Base-by-base conservation (phyloP, 2,113 vertebrate species). In the Oceanodroma tethys region DNA sequence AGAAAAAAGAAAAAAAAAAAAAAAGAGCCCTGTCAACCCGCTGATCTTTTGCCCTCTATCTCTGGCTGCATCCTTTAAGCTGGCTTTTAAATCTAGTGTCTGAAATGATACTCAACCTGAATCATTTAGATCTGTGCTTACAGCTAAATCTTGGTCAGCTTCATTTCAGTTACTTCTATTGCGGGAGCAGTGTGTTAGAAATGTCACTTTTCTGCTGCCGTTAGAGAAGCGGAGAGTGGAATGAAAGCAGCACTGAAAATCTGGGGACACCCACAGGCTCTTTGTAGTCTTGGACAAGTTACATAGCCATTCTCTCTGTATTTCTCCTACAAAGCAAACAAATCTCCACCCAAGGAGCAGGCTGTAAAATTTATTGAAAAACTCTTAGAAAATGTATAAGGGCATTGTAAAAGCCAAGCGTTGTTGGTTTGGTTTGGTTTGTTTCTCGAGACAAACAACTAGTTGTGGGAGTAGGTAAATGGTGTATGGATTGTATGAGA, bases 401-500 rank as follows among this genome's bases (percentile, higher is more conserved):
- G 55, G 85, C 3, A 0, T 11, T 38, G 70, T 19, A 62, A 40
- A 55, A 71, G 71, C 72, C 73, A 32, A 11, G n/a, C 1, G 0
- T 6, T 27, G 58, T 11, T 10, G n/a, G 48, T 13, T 47, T 32
- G n/a, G 48, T 13, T 47, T 32, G 50, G 65, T 27, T 8, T 63
- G 48, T 63, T 62, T 36, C 52, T 74, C 8, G 5, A 67, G 67
- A 32, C 50, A 52, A n/a, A 20, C 0, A 4, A 32, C 16, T 52
- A 16, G 29, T 48, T 26, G 56, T 27, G 56, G 59, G 90, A 81
- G 62, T 17, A 7, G 16, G 23, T 29, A 8, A 6, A 7, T 5
- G 29, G 38, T 14, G 45, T 36, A 1, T 0, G 5, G 59, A 15
- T 20, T 1, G 7, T n/a, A 2, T 0, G 40, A 72, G 78, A 47